Percentiles rank a stretch among this genome's conserved stretches.
Evolutionary conservation across 2,797 vertebrate genomes (phyloP).

Genomic region (Pelobates cultripes): DNA sequence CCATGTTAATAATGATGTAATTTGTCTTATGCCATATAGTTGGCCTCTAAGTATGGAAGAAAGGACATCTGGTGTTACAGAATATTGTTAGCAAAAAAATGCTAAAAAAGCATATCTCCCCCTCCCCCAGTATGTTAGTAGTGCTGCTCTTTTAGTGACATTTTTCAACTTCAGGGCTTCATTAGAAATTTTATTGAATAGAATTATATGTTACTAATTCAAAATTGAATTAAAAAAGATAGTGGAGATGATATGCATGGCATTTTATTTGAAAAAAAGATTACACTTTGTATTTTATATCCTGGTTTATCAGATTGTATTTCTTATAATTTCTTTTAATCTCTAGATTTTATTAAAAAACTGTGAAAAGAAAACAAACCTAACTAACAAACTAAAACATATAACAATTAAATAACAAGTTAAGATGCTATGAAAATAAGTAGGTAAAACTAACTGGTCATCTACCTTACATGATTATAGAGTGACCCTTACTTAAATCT

Average conservation of each 20-base stretch:
- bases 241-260: background rate
- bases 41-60: constrained; percentile 20
- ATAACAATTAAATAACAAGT: too few species aligned
- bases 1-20: constrained; percentile 37
- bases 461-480: too few species aligned
- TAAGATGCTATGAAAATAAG: too few species aligned
- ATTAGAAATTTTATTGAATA: background rate
- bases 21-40: constrained; percentile 37
- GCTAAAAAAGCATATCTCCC: constrained; percentile 16
- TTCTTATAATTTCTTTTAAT: too few species aligned
- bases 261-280: background rate
- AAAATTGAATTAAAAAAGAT: background rate
- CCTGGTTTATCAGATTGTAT: too few species aligned
- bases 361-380: too few species aligned
- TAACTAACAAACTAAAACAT: too few species aligned
- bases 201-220: background rate
- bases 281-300: too few species aligned
- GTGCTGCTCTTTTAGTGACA: constrained; percentile 18
- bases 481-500: too few species aligned
- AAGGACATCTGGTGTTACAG: constrained; percentile 40
- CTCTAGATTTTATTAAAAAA: too few species aligned
- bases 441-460: too few species aligned
- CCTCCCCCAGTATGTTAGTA: background rate
- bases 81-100: constrained; percentile 5
- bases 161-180: background rate